Percentiles rank a stretch among this genome's conserved stretches.
phyloP scores from a whole-genome alignment of 2,888 invertebrate genomes.

The Melanotus villosus region DNA sequence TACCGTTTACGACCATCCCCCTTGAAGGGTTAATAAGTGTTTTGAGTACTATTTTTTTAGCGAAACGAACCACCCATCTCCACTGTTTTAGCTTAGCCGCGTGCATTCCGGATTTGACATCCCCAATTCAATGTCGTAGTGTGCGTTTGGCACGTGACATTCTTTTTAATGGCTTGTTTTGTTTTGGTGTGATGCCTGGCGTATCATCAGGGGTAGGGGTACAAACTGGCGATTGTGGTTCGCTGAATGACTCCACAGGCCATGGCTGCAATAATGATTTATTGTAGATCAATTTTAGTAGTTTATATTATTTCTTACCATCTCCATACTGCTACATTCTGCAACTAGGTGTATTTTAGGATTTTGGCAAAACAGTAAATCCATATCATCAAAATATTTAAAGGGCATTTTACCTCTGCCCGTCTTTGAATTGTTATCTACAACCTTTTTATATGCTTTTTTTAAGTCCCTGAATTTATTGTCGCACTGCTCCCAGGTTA shows the following conservation, averaged over 20 bases:
- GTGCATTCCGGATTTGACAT: no score
- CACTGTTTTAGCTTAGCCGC: no score
- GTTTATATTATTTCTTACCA: conserved; percentile 9
- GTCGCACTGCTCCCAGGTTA: background rate
- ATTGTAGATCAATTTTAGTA: conserved; percentile 19
- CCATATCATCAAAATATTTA: conserved; percentile 17
- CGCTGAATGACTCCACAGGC: background rate
- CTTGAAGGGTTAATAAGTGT: no score
- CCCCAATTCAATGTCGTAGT: no score
- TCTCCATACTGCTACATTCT: conserved; percentile 24
- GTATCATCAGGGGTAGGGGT: background rate
- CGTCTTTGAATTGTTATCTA: conserved; percentile 2
- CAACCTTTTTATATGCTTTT: background rate
- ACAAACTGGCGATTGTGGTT: background rate
- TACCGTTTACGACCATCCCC: no score
- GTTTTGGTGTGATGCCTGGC: no score
- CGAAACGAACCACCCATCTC: no score
- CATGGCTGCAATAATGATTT: conserved; percentile 3
- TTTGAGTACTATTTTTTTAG: no score
- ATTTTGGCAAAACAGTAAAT: conserved; percentile 8
- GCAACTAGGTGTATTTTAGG: conserved; percentile 14
- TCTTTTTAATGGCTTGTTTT: no score
- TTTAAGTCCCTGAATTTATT: background rate
- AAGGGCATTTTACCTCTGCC: background rate
- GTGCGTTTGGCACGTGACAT: no score